Evolutionary conservation across 1,140 invertebrate species (phyloP), one percentile per base, ranked within the genome.

Genomic region (Tribolium madens): DNA sequence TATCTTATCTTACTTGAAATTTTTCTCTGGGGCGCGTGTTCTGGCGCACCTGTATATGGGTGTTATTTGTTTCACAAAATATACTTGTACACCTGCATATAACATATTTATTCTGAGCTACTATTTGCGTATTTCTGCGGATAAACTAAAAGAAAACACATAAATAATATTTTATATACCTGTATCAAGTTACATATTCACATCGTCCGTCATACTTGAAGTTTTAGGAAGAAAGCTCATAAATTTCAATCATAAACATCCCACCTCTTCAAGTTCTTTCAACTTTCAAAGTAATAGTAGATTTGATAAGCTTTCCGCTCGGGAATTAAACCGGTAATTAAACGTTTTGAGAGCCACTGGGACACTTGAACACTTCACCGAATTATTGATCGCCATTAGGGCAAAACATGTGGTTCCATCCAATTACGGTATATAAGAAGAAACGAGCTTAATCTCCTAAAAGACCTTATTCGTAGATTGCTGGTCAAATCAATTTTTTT

Each of bases 381-480:
- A 52, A 9, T 52, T 73, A 73, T 73, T 26, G 71, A 73, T 73
- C 71, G 50, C 26, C 47, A 15, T 73, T 31, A 52, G 33, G 48
- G 4, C 13, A 73, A 73, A 73, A 73, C 71, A 73, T 73, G 48
- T 53, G 71, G 71, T 73, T 14, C 50, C 21, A 57, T 72, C 71
- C 71, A 73, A 73, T 73, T 73, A 73, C 71, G 26, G 33, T 31
- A 33, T 73, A 46, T 57, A 73, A 57, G 50, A 73, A 73, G 48
- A 57, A 52, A 73, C 36, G 71, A 57, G 50, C 48, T 73, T 73
- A 73, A 73, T 73, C 71, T 73, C 4, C 71, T 57, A 53, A 73
- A 73, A 36, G 57, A 64, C 57, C 57, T 12, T 12, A 10, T 13
- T 64, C 21, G 21, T 12, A 26, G 14, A 64, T 64, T 10, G 57